These are phyloP conservation scores for Callimorpha dominula DNA, from an alignment of 2,888 invertebrate genomes.

Conservation along the genomic window DNA sequence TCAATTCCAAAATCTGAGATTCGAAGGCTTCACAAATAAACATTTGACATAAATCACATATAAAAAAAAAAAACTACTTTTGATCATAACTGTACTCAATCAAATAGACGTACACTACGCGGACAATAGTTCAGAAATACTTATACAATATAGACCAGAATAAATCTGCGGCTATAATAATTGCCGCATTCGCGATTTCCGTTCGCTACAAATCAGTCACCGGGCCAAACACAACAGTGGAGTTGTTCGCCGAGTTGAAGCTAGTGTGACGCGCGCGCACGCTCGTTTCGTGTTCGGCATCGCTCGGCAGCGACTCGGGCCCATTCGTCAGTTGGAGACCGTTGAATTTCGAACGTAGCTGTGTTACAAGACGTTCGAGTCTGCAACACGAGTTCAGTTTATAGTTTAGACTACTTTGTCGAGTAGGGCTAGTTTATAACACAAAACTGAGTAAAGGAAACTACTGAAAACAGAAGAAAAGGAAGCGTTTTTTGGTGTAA, in stretches of 20 bases:
- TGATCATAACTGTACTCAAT: conserved; percentile 9
- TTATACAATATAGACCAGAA: conserved; percentile 68
- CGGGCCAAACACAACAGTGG: conserved; percentile 87
- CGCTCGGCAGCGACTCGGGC: conserved; percentile 79
- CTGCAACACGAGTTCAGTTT: conserved; percentile 76
- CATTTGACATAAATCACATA: conserved; percentile 10
- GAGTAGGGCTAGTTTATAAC: conserved; percentile 25
- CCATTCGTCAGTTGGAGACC: conserved; percentile 76
- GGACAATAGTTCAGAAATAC: conserved; percentile 45
- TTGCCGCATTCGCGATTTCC: conserved; percentile 60
- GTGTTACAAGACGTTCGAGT: conserved; percentile 87
- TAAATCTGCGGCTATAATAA: conserved; percentile 66
- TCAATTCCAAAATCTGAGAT: conserved; percentile 42
- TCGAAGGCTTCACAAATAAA: conserved; percentile 28
- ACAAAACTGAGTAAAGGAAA: background rate
- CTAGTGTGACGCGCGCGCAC: conserved; percentile 70
- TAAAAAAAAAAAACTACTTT: conserved; percentile 1
- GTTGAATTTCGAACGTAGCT: conserved; percentile 84
- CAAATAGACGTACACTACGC: conserved; percentile 15
- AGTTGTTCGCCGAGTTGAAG: conserved; percentile 73
- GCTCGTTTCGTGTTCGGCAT: conserved; percentile 74
- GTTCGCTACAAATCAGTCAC: conserved; percentile 88
- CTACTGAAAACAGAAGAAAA: conserved; percentile 12
- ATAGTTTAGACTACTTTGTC: conserved; percentile 58
- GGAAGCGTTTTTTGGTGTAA: conserved; percentile 19